Evolutionary conservation across 2,113 vertebrate genomes (phyloP).

Genomic region (Cyanoramphus novaezelandiae): DNA sequence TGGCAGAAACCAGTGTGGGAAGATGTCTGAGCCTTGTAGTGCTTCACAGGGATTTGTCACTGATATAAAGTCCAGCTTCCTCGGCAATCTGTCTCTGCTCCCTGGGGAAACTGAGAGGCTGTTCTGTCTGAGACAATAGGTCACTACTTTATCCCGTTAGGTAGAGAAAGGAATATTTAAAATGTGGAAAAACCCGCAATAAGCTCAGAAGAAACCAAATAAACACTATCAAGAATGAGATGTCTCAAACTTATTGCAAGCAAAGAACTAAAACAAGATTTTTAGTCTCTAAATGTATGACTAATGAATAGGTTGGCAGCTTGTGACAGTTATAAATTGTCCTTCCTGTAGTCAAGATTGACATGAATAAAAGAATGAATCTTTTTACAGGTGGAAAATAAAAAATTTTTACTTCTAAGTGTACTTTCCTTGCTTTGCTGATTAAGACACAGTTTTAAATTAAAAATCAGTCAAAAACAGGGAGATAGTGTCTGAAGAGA

Average conservation of each 20-base stretch:
- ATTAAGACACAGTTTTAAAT: background rate
- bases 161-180: background rate
- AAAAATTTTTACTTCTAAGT: background rate
- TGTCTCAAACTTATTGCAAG: slow-evolving; percentile 22
- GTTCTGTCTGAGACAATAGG: background rate
- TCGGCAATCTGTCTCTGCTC: background rate
- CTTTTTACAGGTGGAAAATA: background rate
- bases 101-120: background rate
- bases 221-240: background rate
- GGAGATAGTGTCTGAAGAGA: background rate
- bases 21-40: background rate
- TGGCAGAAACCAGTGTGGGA: background rate
- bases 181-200: background rate
- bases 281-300: slow-evolving; percentile 12
- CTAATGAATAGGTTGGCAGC: slow-evolving; percentile 6
- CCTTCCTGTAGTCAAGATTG: slow-evolving; percentile 3
- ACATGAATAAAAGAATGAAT: background rate
- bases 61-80: background rate
- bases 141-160: background rate
- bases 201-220: background rate
- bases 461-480: background rate
- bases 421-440: background rate
- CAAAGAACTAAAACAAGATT: background rate
- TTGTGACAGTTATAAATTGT: slow-evolving; percentile 27
- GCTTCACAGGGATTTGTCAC: background rate